Base-by-base conservation (phyloP, 2,797 vertebrate genomes). In the Gallinago nigripennis region DNA sequence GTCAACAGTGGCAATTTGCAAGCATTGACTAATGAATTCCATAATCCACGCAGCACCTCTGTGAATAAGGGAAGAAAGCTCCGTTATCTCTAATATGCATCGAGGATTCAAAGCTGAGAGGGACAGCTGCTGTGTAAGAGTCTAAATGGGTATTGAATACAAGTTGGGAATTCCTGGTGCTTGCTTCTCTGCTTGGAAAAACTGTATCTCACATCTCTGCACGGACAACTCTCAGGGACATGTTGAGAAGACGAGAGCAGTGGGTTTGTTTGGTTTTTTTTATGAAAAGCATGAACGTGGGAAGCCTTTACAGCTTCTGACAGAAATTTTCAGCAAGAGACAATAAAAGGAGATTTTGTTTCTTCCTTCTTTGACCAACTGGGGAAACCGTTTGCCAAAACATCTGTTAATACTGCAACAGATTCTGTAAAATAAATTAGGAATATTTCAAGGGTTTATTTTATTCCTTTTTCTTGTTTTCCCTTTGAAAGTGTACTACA, bases 11-110 rank as follows among this genome's bases (percentile, higher is more conserved):
- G 83, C 90, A 94, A 90, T 94, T 94, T 94, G 92, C 90, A 96
- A 94, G 92, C 91, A 88, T 90, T 87, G 94, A 94, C 91, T 95
- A 95, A 96, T 77, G 92, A 97, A 96, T 94, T 92, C 94, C 83
- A 91, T 94, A 96, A 96, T 92, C 80, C 75, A 88, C 5, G 68
- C 56, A 88, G 95, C 94, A 95, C 91, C 88, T 90, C 93, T 57
- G 82, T 90, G 92, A 94, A 82, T 82, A 88, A 72, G 79, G 85
- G 78, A 96, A 94, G 86, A 92, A 95, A 93, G 83, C 86, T 93
- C 86, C 90, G 88, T 94, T 96, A 93, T 90, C 90, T 94, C 64
- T 82, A 88, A 80, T 73, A 53, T 23, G 75, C 93, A 71, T 66
- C 23, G 5, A 84, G 81, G 88, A 77, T 75, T 90, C 65, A 84